A percentile compares a stretch with the other conserved stretches of the same genome.
These are phyloP conservation scores for Erebia epiphron DNA, from an alignment of 2,888 invertebrate species.

Conservation along the genomic window DNA sequence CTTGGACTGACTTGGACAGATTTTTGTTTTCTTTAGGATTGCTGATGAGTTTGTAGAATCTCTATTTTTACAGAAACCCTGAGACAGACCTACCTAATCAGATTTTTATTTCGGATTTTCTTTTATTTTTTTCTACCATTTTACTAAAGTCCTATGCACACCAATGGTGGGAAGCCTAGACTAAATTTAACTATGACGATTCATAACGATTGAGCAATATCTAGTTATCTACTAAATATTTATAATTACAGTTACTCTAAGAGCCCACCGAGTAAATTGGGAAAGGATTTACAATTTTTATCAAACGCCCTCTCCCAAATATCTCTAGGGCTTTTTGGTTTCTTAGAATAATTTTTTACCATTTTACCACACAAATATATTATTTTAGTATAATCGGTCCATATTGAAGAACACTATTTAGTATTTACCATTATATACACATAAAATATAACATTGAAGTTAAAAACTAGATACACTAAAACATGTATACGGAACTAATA, in stretches of 20 bases:
- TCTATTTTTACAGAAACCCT: too few species aligned
- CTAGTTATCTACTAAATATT: conserved; percentile 47
- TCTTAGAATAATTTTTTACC: not conserved
- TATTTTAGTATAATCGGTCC: conserved; percentile 13
- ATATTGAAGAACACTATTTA: conserved; percentile 21
- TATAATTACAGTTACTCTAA: conserved; percentile 28
- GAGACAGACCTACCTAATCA: too few species aligned
- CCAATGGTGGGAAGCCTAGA: conserved; percentile 9
- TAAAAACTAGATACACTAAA: conserved; percentile 59
- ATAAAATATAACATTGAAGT: conserved; percentile 3
- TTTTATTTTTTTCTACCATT: not conserved
- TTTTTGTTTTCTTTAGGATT: too few species aligned
- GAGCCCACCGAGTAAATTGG: conserved; percentile 3
- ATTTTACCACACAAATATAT: conserved; percentile 27
- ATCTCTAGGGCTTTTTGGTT: not conserved
- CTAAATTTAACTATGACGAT: conserved; percentile 35
- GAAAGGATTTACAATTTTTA: not conserved
- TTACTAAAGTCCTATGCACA: not conserved
- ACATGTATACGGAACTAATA: conserved; percentile 47
- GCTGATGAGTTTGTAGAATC: too few species aligned
- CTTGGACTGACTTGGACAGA: too few species aligned
- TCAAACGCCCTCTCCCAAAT: not conserved
- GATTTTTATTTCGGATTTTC: not conserved
- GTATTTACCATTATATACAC: conserved; percentile 8
- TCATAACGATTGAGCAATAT: conserved; percentile 70